Evolutionary conservation across 2,797 vertebrate genomes (phyloP).

Genomic region (Paramormyrops hopkinsi): DNA sequence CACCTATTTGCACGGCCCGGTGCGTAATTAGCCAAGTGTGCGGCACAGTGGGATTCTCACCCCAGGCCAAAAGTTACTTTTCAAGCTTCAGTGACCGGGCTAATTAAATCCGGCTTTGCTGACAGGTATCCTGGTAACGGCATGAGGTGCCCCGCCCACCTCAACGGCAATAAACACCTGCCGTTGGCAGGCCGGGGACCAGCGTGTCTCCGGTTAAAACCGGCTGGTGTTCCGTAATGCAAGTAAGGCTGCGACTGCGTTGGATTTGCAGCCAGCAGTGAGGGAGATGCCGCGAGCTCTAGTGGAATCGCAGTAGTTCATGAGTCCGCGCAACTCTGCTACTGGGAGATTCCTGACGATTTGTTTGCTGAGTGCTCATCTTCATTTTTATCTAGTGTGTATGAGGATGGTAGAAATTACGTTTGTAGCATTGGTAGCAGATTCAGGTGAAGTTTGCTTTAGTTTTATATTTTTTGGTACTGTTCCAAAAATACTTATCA

Average conservation of each 20-base stretch:
- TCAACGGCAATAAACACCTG: slow-evolving; percentile 51
- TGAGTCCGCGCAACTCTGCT: not conserved
- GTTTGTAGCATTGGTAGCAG: not conserved
- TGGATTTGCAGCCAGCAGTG: slow-evolving; percentile 36
- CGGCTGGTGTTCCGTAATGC: slow-evolving; percentile 45
- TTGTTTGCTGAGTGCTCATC: not conserved
- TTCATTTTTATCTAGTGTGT: not conserved
- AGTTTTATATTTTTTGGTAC: not conserved
- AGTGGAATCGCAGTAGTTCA: not conserved
- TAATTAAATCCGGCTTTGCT: slow-evolving; percentile 73
- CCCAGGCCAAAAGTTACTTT: slow-evolving; percentile 64
- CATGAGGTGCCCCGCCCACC: slow-evolving; percentile 67
- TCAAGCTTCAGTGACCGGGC: slow-evolving; percentile 69
- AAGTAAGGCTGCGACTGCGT: not conserved
- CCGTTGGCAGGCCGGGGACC: slow-evolving; percentile 1
- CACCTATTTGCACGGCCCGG: slow-evolving; percentile 61
- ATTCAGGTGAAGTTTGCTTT: not conserved
- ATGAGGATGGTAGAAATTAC: not conserved
- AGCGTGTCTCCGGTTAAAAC: slow-evolving; percentile 46
- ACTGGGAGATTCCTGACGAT: not conserved
- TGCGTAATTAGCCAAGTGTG: slow-evolving; percentile 68
- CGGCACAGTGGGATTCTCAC: slow-evolving; percentile 60
- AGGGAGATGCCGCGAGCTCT: not conserved
- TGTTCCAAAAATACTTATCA: not conserved
- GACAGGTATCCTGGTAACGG: slow-evolving; percentile 61